These are phyloP conservation scores for Otis tarda DNA, from an alignment of 2,113 vertebrate genomes.

Conservation along the genomic window DNA sequence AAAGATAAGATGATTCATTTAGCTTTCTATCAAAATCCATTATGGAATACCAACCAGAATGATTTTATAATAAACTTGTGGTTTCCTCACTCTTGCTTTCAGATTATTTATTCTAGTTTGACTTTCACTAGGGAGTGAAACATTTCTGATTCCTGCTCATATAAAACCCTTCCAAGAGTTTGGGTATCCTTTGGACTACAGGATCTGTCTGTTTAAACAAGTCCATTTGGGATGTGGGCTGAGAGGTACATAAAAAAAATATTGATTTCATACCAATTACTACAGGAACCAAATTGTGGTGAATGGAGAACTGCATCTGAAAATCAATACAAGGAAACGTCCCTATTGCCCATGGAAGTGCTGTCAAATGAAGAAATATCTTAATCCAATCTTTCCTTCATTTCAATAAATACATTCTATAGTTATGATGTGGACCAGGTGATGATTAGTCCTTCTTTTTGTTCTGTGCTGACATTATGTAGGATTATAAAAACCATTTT, in stretches of 20 bases:
- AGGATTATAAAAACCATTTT: rapidly evolving
- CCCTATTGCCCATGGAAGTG: slow-evolving; percentile 28
- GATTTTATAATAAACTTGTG: background rate
- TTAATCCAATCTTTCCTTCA: slow-evolving; percentile 35
- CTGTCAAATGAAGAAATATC: slow-evolving; percentile 48
- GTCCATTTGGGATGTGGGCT: slow-evolving; percentile 33
- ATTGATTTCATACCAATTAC: slow-evolving; percentile 51
- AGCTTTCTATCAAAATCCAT: background rate
- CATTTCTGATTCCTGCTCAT: background rate
- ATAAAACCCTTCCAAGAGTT: background rate
- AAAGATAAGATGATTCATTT: background rate
- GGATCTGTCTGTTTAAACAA: background rate
- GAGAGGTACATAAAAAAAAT: slow-evolving; percentile 54
- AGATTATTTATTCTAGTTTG: background rate
- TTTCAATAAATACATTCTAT: slow-evolving; percentile 40
- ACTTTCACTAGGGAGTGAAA: background rate
- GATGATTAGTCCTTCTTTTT: background rate
- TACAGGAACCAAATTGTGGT: slow-evolving; percentile 4
- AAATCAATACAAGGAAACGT: slow-evolving; percentile 66
- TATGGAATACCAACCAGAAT: background rate
- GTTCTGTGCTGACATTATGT: background rate
- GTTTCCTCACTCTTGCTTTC: background rate
- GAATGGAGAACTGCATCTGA: slow-evolving; percentile 30
- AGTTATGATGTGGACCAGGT: background rate
- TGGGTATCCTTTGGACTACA: background rate